phyloP scores from a whole-genome alignment of 2,797 vertebrate genomes.

The Lindbergichthys nudifrons region DNA sequence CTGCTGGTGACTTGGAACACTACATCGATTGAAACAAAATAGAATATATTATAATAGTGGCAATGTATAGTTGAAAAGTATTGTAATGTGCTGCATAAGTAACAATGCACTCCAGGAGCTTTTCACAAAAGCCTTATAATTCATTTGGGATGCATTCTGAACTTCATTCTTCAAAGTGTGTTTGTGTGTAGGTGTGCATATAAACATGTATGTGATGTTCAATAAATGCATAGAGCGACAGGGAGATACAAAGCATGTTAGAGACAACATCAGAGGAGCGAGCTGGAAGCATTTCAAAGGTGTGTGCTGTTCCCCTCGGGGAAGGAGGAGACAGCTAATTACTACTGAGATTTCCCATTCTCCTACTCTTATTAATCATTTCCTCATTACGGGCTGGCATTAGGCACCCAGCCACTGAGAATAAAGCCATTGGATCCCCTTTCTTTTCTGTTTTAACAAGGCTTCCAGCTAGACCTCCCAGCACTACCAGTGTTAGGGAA shows the following conservation, averaged over 20 bases:
- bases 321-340: constrained; percentile 75
- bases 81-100: constrained; percentile 7
- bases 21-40: constrained; percentile 26
- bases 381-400: constrained; percentile 65
- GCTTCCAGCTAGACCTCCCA: constrained; percentile 41
- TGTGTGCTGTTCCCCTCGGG: constrained; percentile 49
- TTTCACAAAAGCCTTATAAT: constrained; percentile 32
- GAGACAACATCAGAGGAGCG: constrained; percentile 54
- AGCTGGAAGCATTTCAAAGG: constrained; percentile 76
- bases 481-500: constrained; percentile 25
- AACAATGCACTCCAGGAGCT: background rate
- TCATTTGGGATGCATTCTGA: constrained; percentile 12
- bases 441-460: constrained; percentile 32
- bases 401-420: constrained; percentile 44
- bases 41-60: background rate
- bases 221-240: constrained; percentile 20
- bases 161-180: constrained; percentile 43
- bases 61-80: background rate
- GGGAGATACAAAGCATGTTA: constrained; percentile 29
- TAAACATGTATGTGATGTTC: constrained; percentile 24
- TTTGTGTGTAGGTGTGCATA: constrained; percentile 15
- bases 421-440: constrained; percentile 47
- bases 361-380: constrained; percentile 73
- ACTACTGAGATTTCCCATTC: constrained; percentile 61
- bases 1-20: constrained; percentile 22